A percentile compares a stretch with the other conserved stretches of the same genome.
phyloP scores from a whole-genome alignment of 2,113 vertebrate species.

The Coptodon rendalli region DNA sequence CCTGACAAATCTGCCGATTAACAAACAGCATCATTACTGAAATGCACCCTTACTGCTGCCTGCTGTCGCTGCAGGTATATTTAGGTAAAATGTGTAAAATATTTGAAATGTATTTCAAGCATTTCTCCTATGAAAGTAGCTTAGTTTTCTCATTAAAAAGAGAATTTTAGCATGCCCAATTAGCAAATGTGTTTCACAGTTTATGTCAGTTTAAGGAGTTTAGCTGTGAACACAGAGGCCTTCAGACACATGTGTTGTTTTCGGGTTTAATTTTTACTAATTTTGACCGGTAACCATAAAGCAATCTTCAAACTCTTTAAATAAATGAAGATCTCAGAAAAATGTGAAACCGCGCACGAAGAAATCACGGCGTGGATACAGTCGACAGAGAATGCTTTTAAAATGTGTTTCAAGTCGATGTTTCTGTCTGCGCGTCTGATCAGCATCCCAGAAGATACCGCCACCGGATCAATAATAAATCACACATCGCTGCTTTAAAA shows the following conservation, averaged over 20 bases:
- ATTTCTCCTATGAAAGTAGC: neutral
- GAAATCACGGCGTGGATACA: neutral
- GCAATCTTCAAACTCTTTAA: neutral
- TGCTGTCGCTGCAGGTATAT: neutral
- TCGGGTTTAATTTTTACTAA: neutral
- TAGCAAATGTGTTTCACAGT: neutral
- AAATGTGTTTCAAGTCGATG: neutral
- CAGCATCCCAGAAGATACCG: neutral
- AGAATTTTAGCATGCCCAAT: neutral
- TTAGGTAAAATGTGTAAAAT: neutral
- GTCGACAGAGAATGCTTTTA: neutral
- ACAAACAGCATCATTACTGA: neutral
- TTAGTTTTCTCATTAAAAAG: neutral
- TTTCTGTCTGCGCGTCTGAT: neutral
- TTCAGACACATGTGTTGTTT: neutral
- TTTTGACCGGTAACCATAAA: neutral
- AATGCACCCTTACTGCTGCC: neutral
- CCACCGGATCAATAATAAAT: constrained; percentile 46
- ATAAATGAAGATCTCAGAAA: neutral
- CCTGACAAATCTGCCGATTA: neutral
- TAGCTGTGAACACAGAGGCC: neutral
- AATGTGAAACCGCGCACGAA: neutral
- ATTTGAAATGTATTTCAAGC: neutral
- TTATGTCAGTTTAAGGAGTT: neutral
- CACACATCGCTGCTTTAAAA: constrained; percentile 8